Base-by-base conservation (phyloP, 2,888 invertebrate species). In the Tipula confusa region DNA sequence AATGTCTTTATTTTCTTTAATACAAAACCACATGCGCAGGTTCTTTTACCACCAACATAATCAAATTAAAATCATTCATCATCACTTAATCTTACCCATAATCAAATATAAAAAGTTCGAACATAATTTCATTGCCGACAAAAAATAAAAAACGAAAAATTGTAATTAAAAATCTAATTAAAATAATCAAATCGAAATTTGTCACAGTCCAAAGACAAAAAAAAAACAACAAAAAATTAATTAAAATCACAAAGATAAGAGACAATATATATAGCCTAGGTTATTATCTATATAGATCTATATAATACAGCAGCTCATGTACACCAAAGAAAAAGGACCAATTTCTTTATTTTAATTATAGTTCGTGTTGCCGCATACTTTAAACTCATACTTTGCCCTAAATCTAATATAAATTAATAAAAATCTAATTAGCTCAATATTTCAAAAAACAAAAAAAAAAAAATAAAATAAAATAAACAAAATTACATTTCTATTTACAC, bases 391-490 rank as follows among this genome's bases (percentile, higher is more conserved):
- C 64, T 64, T 64, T 13, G 24, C 24, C 11, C 24, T 64, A 24
- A 64, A 64, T 64, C 64, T 64, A 64, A 64, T 64, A 64, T 64
- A 64, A 64, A 64, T 64, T 64, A 64, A 64, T 64, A 64, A 64
- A 64, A 64, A 64, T 24, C 64, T 64, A 64, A 64, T 64, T 64
- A 64, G 64, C 64, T 64, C 64, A 64, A 64, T 64, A 64, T 64
- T 64, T 64, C 64, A 64, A 15, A 43, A 15, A 15, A 15, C n/a
- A 43, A 43, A 43, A 4, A 43, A 15, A 43, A 43, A 43, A n/a
- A n/a, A n/a, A n/a, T n/a, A n/a, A n/a, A n/a, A n/a, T n/a, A n/a
- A n/a, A n/a, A n/a, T n/a, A n/a, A n/a, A n/a, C n/a, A n/a, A n/a
- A 64, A 64, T 64, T 64, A 64, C 64, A 64, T 24, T 64, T 64